Base-by-base conservation (phyloP, 1,140 invertebrate genomes). In the Homarus americanus region DNA sequence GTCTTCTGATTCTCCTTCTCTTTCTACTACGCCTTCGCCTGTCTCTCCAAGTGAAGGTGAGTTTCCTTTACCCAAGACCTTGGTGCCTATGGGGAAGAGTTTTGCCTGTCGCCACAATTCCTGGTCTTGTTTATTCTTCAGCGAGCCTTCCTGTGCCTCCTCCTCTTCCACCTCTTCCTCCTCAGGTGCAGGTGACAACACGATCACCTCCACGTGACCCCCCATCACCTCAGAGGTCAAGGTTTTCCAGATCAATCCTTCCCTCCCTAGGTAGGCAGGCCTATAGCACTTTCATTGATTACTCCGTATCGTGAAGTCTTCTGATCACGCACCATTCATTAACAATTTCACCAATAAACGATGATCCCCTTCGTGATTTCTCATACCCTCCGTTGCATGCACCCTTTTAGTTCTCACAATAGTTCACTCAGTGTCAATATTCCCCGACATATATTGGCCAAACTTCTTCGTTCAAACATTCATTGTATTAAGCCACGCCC, bases 401-500 rank as follows among this genome's bases (percentile, higher is more conserved):
- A 15, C 10, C n/a, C 75, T 38, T 80, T 80, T 49, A 10, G 3
- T 58, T 63, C 36, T 53, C 78, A 82, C 44, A 36, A 38, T 58
- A 17, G 17, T 20, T 36, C 34, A 53, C 15, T 63, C 32, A 63
- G 34, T 15, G 9, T n/a, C 7, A 17, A 58, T 82, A 49, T 82
- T 58, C 20, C 2, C 28, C n/a, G 44, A 82, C 28, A 24, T 20
- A 73, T 72, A 28, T 24, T 75, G 32, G 28, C 69, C 24, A 40
- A 69, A 53, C 28, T 44, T 75, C 69, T 85, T 72, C 66, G 83
- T 41, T 75, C 69, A 85, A 49, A 44, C 76, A 32, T 41, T 38
- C 36, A 34, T 32, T 75, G 34, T 44, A 7, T 49, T 53, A 85
- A 24, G 83, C 83, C 83, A 85, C 83, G 83, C 83, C 83, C 69